Evolutionary conservation across 1,140 invertebrate species (phyloP), one percentile per base, ranked within the genome.

Genomic region (Ostrea denselamellosa): DNA sequence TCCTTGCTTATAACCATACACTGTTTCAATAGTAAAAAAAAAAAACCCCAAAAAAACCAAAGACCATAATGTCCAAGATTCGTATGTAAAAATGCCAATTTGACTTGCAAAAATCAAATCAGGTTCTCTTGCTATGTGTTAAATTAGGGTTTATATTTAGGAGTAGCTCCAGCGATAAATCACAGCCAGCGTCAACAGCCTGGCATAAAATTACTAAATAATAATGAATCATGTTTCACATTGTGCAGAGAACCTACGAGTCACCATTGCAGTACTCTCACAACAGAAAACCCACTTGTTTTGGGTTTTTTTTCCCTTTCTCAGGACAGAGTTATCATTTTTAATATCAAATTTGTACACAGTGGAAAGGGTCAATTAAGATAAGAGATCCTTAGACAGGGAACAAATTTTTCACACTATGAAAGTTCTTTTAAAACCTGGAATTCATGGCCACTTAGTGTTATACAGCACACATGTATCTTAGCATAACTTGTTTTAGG

Each of bases 41-140:
- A n/a, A n/a, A n/a, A n/a, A n/a, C n/a, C n/a, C n/a, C n/a, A n/a
- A n/a, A n/a, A n/a, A n/a, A n/a, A n/a, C n/a, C 34, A 44, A 44
- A 2, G 34, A 44, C 34, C 5, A 44, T 5, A 44, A 44, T 44
- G 34, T 44, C 34, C 34, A 44, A 44, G 1, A 44, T 44, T 44
- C 34, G 5, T 44, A 2, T 44, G 34, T 44, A 44, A 44, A 44
- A 44, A 44, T 5, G 5, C 34, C 34, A 44, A 62, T 62, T 62
- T 62, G 56, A 62, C n/a, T 62, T 62, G 56, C 56, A 62, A 62
- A 58, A 58, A 62, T 62, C 56, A 62, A 62, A 62, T 62, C 56
- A 62, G n/a, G n/a, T 2, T 62, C 19, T 62, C 56, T 62, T 62
- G 7, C n/a, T 62, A 62, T 62, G n/a, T 62, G 56, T n/a, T 19